Conservation (phyloP, 2,888 invertebrate species). For the Endomychus coccineus region DNA sequence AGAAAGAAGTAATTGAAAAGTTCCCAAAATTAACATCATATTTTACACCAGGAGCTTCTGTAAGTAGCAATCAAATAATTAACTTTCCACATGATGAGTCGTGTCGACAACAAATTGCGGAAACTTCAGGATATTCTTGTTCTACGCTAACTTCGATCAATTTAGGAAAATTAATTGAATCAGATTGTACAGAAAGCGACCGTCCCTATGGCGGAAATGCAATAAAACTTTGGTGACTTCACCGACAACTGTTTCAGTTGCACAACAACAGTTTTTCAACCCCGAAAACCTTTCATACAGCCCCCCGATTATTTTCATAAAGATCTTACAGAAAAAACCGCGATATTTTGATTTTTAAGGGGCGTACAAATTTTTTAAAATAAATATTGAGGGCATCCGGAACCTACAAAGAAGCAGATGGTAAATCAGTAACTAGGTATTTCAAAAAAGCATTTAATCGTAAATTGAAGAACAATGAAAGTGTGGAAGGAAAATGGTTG, state of each 20-base stretch:
- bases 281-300: slow-evolving; percentile 8
- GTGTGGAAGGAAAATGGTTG: slow-evolving; percentile 11
- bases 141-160: slow-evolving; percentile 6
- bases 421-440: slow-evolving; percentile 18
- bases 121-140: slow-evolving; percentile 8
- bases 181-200: slow-evolving; percentile 12
- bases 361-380: slow-evolving; percentile 20
- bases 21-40: slow-evolving; percentile 15
- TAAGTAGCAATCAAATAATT: slow-evolving; percentile 10
- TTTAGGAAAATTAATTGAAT: slow-evolving; percentile 8
- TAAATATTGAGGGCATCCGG: slow-evolving; percentile 18
- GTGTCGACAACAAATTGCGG: slow-evolving; percentile 10
- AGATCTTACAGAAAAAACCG: slow-evolving; percentile 18
- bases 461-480: slow-evolving; percentile 16
- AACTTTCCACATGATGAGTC: slow-evolving; percentile 9
- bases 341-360: slow-evolving; percentile 18
- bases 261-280: slow-evolving; percentile 9
- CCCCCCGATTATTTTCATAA: slow-evolving; percentile 17
- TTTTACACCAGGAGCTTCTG: slow-evolving; percentile 12
- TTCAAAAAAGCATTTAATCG: slow-evolving; percentile 15
- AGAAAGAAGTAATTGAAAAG: slow-evolving; percentile 17
- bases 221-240: slow-evolving; percentile 10
- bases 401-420: slow-evolving; percentile 16
- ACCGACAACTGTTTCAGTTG: slow-evolving; percentile 11
- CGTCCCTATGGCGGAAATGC: slow-evolving; percentile 8